Evolutionary conservation across 2,888 invertebrate genomes (phyloP).

Genomic region (Epistrophella euchroma): DNA sequence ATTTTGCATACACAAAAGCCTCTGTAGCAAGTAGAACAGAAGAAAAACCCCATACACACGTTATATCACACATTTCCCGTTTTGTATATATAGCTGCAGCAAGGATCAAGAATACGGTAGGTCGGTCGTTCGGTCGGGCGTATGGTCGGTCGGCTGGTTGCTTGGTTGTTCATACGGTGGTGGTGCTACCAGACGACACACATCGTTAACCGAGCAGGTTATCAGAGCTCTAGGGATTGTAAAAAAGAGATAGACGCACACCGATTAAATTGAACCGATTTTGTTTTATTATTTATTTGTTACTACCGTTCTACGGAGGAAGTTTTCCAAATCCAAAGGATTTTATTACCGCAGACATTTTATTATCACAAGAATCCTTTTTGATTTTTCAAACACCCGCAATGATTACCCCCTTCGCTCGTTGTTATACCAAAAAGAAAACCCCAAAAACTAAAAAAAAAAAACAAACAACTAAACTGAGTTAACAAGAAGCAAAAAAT

Average conservation of each 20-base stretch:
- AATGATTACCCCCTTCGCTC: background rate
- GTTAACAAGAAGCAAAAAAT: constrained; percentile 47
- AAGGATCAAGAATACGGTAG: constrained; percentile 48
- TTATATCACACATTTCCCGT: constrained; percentile 69
- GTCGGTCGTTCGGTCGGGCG: constrained; percentile 3
- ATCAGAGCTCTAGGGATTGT: constrained; percentile 19
- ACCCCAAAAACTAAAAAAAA: background rate
- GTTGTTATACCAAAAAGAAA: background rate
- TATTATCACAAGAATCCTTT: constrained; percentile 10
- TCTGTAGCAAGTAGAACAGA: constrained; percentile 4
- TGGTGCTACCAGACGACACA: constrained; percentile 43
- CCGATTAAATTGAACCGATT: constrained; percentile 60
- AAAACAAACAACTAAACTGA: background rate
- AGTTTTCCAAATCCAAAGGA: constrained; percentile 8
- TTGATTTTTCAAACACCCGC: constrained; percentile 11
- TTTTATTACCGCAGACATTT: constrained; percentile 11
- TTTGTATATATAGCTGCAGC: constrained; percentile 47
- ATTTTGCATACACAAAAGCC: constrained; percentile 50
- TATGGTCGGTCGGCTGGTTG: background rate
- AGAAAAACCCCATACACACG: constrained; percentile 44
- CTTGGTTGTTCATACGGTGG: constrained; percentile 3
- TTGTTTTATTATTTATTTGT: constrained; percentile 24
- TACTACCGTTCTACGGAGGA: constrained; percentile 25
- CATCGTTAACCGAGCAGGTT: constrained; percentile 45
- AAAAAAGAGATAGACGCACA: constrained; percentile 24